Percentiles rank a stretch among this genome's conserved stretches.
Conservation (phyloP, 2,797 vertebrate species). For the Pseudopleuronectes americanus region DNA sequence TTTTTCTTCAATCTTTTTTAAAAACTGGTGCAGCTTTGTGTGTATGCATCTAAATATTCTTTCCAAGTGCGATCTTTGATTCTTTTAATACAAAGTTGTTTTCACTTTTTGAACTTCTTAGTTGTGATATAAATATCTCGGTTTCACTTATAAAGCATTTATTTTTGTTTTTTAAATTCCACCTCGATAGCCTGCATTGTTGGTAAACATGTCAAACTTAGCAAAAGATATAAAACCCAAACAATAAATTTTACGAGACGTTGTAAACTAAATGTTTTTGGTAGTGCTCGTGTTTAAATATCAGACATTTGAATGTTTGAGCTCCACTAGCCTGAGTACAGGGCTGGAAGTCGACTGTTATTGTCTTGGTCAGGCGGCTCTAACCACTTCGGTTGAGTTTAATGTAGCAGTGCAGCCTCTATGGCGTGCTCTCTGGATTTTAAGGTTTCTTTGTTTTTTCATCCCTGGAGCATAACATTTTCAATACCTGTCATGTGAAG, state of each 20-base stretch:
- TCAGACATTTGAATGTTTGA: not conserved
- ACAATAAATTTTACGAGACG: not conserved
- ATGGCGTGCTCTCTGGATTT: not conserved
- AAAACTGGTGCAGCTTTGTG: not conserved
- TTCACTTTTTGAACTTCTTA: not conserved
- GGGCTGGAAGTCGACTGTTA: not conserved
- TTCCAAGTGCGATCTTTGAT: no score
- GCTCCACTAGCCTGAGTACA: not conserved
- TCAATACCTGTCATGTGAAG: not conserved
- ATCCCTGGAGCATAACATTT: conserved; percentile 4
- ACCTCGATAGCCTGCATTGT: not conserved
- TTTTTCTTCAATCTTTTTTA: not conserved
- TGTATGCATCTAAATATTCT: no score
- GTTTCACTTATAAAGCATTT: conserved; percentile 1
- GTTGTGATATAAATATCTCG: conserved; percentile 2
- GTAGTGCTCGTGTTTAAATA: not conserved
- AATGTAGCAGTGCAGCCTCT: not conserved
- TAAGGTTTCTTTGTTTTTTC: not conserved
- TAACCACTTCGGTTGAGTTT: not conserved
- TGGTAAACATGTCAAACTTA: not conserved
- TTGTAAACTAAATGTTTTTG: conserved; percentile 6
- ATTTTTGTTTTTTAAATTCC: conserved; percentile 1
- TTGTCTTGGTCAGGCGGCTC: not conserved
- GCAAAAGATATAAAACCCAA: not conserved
- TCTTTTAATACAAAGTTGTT: not conserved